Evolutionary conservation across 2,113 vertebrate genomes (phyloP).

Genomic region (Dipodomys merriami): DNA sequence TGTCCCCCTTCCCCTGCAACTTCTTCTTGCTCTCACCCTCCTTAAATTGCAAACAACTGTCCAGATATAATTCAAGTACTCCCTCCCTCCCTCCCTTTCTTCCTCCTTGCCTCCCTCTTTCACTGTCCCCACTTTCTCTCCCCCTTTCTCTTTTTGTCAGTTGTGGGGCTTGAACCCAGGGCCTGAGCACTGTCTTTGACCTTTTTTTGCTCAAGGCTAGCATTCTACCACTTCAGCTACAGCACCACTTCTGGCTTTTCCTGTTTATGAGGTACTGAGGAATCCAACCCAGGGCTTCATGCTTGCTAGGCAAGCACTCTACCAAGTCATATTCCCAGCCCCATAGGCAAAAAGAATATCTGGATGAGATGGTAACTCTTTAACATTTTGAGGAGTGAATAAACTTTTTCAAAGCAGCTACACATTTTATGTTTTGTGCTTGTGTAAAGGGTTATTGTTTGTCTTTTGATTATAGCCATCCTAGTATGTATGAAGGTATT

Average conservation of each 20-base stretch:
- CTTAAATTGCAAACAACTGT: not conserved
- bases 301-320: no score
- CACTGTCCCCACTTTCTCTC: no score
- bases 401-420: not conserved
- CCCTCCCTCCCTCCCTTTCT: not conserved
- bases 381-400: not conserved
- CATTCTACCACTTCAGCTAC: no score
- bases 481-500: not conserved
- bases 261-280: no score
- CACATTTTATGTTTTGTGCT: not conserved
- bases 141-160: no score
- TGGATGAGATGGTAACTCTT: not conserved
- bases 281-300: no score
- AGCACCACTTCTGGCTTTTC: no score
- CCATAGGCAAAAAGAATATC: not conserved
- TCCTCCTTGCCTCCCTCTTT: not conserved
- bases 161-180: no score
- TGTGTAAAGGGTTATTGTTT: not conserved
- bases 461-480: not conserved
- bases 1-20: not conserved
- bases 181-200: no score
- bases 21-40: not conserved
- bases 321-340: no score
- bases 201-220: no score
- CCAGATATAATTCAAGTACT: not conserved